phyloP scores from a whole-genome alignment of 2,797 vertebrate species.

The Lophotriccus pileatus region DNA sequence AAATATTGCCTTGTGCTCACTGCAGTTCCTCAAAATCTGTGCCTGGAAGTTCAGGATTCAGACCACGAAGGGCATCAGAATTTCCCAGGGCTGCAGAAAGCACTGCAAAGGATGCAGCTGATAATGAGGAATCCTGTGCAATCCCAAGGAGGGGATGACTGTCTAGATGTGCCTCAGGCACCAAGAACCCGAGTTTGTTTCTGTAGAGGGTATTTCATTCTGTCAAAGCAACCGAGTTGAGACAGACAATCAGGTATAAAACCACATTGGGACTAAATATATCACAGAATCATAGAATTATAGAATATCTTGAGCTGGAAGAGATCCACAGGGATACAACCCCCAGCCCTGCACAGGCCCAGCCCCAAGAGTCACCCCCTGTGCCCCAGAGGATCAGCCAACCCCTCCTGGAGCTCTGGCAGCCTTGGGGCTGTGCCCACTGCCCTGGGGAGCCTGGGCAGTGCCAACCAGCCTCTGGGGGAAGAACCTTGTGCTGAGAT shows the following conservation, averaged over 20 bases:
- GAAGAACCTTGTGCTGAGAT: not conserved
- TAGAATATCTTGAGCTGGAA: not conserved
- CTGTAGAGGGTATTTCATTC: not conserved
- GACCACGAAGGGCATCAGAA: not conserved
- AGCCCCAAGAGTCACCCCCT: too few species aligned
- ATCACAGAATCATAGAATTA: not conserved
- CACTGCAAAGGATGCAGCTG: not conserved
- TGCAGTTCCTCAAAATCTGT: not conserved
- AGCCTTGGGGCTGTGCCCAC: too few species aligned
- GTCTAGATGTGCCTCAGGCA: not conserved
- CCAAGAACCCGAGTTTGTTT: not conserved
- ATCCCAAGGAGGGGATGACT: not conserved
- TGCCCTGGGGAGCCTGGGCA: too few species aligned
- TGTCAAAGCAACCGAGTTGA: not conserved
- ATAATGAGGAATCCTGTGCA: not conserved
- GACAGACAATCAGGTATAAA: not conserved
- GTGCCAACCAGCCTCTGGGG: not conserved
- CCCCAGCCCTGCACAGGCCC: not conserved
- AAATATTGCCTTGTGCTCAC: not conserved
- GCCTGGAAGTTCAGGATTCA: not conserved
- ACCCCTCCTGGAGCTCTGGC: too few species aligned
- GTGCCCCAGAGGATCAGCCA: too few species aligned
- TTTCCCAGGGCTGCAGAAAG: not conserved
- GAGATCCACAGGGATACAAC: fast-evolving
- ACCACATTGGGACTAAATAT: not conserved